A percentile compares a stretch with the other conserved stretches of the same genome.
Conservation (phyloP, 2,113 vertebrate genomes). For the Tetrax tetrax region DNA sequence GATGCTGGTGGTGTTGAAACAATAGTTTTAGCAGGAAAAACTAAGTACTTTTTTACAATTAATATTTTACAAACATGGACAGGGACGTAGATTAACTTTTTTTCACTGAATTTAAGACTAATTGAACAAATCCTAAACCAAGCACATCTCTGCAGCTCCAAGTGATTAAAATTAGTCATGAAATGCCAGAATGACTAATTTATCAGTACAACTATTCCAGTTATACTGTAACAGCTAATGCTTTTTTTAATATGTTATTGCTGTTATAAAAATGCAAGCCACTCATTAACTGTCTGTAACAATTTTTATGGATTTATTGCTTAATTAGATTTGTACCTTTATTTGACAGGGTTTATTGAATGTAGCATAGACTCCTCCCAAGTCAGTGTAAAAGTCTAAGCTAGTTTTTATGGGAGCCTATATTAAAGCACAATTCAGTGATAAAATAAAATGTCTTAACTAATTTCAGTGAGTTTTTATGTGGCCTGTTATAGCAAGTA, state of each 20-base stretch:
- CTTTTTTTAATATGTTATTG: conserved; percentile 20
- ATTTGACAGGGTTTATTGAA: conserved; percentile 59
- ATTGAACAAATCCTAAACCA: not conserved
- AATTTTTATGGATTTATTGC: conserved; percentile 65
- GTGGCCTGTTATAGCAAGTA: not conserved
- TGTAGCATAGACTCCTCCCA: not conserved
- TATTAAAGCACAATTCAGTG: conserved; percentile 42
- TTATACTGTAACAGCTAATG: not conserved
- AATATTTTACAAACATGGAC: not conserved
- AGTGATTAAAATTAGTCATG: not conserved
- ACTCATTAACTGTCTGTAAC: conserved; percentile 50
- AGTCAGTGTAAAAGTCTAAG: conserved; percentile 27
- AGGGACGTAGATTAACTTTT: not conserved
- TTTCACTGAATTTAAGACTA: not conserved
- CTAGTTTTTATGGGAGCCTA: conserved; percentile 22
- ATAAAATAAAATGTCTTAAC: conserved; percentile 36
- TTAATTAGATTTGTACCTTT: conserved; percentile 68
- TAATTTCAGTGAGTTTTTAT: conserved; percentile 15
- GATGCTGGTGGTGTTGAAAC: too few relatives aligned
- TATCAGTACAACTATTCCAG: not conserved
- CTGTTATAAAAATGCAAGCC: conserved; percentile 53
- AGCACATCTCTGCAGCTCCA: not conserved
- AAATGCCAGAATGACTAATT: conserved; percentile 12
- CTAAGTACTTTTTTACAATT: not conserved
- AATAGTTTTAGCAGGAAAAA: too few relatives aligned